Evolutionary conservation across 2,888 invertebrate genomes (phyloP).

Genomic region (Apamea monoglypha): DNA sequence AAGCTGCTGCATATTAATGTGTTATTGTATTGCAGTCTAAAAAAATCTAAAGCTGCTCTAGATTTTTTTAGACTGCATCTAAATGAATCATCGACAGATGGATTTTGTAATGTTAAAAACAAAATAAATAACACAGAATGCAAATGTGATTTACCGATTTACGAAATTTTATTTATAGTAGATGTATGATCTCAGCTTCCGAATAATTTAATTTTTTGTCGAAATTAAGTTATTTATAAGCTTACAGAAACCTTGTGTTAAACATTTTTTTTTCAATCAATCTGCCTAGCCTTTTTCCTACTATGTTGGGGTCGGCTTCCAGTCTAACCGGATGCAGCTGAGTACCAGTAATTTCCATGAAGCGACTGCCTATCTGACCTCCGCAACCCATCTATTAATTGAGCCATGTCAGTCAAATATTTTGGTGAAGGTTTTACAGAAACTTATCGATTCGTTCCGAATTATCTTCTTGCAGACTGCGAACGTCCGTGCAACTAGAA

Average conservation of each 20-base stretch:
- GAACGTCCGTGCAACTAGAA: constrained; percentile 19
- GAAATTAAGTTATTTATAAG: constrained; percentile 5
- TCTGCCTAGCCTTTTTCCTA: background rate
- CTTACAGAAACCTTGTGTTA: background rate
- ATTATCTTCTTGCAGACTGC: constrained; percentile 14
- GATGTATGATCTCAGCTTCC: constrained; percentile 11
- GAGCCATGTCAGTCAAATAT: constrained; percentile 9
- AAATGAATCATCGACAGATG: background rate
- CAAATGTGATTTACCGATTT: constrained; percentile 1
- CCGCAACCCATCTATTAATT: background rate
- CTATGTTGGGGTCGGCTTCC: background rate
- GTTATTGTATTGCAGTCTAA: background rate
- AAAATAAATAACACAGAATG: constrained; percentile 1
- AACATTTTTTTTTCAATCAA: background rate
- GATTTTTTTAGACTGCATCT: background rate
- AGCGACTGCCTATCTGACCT: background rate
- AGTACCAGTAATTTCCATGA: background rate
- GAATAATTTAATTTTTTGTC: background rate
- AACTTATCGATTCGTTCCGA: constrained; percentile 59
- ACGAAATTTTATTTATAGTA: background rate
- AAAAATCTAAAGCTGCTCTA: too few species aligned
- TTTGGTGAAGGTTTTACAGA: constrained; percentile 48
- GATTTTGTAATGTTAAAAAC: background rate
- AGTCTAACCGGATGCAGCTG: background rate
- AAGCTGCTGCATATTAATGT: background rate